Evolutionary conservation across 2,888 invertebrate species (phyloP), one percentile per base, ranked within the genome.

Genomic region (Macaria notata): DNA sequence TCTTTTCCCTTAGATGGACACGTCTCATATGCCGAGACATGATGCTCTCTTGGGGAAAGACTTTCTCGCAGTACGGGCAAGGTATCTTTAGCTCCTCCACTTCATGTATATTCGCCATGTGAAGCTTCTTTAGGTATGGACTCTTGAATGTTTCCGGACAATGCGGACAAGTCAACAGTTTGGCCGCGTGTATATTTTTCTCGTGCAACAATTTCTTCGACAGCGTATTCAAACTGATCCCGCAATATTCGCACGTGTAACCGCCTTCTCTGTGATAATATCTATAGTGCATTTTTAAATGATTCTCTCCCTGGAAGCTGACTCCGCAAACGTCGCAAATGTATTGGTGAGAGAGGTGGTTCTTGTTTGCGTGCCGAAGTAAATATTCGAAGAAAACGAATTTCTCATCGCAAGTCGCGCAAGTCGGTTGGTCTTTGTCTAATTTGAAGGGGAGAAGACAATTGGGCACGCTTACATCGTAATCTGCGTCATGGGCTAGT

Each of bases 11-110:
- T 4, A 93, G 81, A 68, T 93, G 93, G 0, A 93, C 93, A 0
- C 93, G 83, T 46, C 93, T 87, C 93, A 93, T 93, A 56, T 93
- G 93, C 45, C 93, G 82, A 0, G 93, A 93, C 80, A 93, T 88
- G 0, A 93, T 93, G 46, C 93, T 93, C 72, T 93, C 93, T 62
- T 89, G 88, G 0, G 89, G 88, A 41, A 81, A 91, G 0, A 91
- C 81, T 68, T 88, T 90, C 45, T 92, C 83, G 73, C 93, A 88
- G 49, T 84, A 84, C 0, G 87, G 88, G 43, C 90, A 91, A 53
- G 87, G 87, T 3, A 91, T 86, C 61, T 83, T 88, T n/a, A 91
- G 58, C 59, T 90, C 90, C 48, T 89, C 89, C 0, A 89, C 82
- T 0, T 84, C 84, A 42, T 91, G 90, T 0, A 85, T 81, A 31